These are phyloP conservation scores for Tenthredo mesomela DNA, from an alignment of 2,888 invertebrate species.

Conservation along the genomic window DNA sequence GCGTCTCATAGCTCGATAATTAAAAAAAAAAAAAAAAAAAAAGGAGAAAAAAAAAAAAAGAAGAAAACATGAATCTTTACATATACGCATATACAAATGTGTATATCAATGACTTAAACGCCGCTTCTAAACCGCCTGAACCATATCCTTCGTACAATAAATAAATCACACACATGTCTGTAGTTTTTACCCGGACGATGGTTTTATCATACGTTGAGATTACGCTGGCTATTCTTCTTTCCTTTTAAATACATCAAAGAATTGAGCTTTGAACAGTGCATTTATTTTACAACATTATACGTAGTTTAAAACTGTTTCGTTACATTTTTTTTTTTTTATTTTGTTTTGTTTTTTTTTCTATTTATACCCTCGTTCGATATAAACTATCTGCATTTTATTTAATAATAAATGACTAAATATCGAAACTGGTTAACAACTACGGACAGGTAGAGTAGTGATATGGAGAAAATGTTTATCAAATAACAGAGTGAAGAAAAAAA, in stretches of 20 bases:
- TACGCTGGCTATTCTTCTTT: background rate
- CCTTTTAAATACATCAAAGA: background rate
- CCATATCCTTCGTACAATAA: constrained; percentile 9
- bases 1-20: background rate
- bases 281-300: constrained; percentile 13
- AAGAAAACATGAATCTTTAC: background rate
- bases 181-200: constrained; percentile 3
- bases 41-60: background rate
- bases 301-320: background rate
- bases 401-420: background rate
- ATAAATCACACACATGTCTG: background rate
- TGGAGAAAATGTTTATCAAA: background rate
- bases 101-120: background rate
- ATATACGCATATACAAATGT: background rate
- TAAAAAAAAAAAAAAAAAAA: background rate
- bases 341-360: background rate
- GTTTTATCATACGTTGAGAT: background rate
- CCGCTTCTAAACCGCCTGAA: constrained; percentile 12
- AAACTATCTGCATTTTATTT: background rate
- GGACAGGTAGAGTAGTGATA: background rate
- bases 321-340: background rate
- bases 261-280: background rate
- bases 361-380: background rate
- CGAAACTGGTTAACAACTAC: background rate
- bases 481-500: background rate